Evolutionary conservation across 2,797 vertebrate species (phyloP).

Genomic region (Sebastes elongatus): DNA sequence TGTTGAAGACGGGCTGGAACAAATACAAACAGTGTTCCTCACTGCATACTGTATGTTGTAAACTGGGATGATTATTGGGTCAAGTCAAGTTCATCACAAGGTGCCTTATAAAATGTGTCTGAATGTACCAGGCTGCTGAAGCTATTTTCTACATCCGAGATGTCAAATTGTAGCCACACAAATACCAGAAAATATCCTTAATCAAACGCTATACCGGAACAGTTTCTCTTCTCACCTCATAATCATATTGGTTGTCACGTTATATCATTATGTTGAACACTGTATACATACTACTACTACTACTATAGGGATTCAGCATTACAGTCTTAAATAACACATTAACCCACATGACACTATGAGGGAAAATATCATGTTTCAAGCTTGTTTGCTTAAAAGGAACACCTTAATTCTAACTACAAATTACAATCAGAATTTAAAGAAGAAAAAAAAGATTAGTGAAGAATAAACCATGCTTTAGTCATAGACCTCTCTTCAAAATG

Average conservation of each 20-base stretch:
- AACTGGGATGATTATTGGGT: slow-evolving; percentile 5
- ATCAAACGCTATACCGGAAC: not conserved
- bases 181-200: not conserved
- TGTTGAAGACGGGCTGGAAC: slow-evolving; percentile 38
- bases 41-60: not conserved
- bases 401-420: not conserved
- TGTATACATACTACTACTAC: too few relatives aligned
- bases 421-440: not conserved
- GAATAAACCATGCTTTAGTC: not conserved
- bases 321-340: not conserved
- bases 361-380: not conserved
- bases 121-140: not conserved
- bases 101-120: not conserved
- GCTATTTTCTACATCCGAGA: not conserved
- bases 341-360: not conserved
- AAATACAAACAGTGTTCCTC: slow-evolving; percentile 18
- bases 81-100: slow-evolving; percentile 15
- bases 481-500: not conserved
- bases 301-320: not conserved
- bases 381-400: not conserved
- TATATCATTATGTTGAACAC: not conserved
- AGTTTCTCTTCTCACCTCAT: not conserved
- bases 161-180: not conserved
- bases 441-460: not conserved
- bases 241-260: not conserved